Percentiles rank a stretch among this genome's conserved stretches.
Conservation (phyloP, 1,140 invertebrate genomes). For the Drosophila bocki region DNA sequence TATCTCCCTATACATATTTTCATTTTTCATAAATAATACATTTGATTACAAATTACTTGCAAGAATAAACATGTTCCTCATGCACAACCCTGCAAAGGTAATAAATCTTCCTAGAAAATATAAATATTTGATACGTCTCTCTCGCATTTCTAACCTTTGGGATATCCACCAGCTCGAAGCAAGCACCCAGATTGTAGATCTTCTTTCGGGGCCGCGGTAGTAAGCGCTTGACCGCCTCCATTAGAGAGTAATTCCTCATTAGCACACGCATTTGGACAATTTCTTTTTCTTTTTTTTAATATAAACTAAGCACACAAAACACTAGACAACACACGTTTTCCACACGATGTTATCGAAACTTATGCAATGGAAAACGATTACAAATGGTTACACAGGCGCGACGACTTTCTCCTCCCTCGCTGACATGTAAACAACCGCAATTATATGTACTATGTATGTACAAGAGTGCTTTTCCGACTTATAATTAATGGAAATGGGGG, state of each 20-base stretch:
- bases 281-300: conserved; percentile 37
- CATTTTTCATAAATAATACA: background rate
- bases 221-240: conserved; percentile 43
- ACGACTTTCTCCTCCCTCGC: conserved; percentile 43
- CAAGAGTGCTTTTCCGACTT: conserved; percentile 58
- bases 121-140: background rate
- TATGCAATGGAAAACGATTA: conserved; percentile 71
- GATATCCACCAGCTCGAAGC: conserved; percentile 67
- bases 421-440: conserved; percentile 43
- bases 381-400: conserved; percentile 50
- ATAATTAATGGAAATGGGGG: conserved; percentile 53
- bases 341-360: conserved; percentile 62
- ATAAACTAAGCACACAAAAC: conserved; percentile 50
- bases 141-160: conserved; percentile 52
- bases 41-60: background rate
- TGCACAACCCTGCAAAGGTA: background rate
- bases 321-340: conserved; percentile 47
- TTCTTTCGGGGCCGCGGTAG: conserved; percentile 48
- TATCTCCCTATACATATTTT: no score
- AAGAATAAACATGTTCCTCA: background rate
- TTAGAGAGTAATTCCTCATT: conserved; percentile 42
- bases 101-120: background rate
- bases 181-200: conserved; percentile 74
- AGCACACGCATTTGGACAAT: conserved; percentile 48
- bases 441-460: conserved; percentile 38